Conservation (phyloP, 2,888 invertebrate species). For the Eristalis arbustorum region DNA sequence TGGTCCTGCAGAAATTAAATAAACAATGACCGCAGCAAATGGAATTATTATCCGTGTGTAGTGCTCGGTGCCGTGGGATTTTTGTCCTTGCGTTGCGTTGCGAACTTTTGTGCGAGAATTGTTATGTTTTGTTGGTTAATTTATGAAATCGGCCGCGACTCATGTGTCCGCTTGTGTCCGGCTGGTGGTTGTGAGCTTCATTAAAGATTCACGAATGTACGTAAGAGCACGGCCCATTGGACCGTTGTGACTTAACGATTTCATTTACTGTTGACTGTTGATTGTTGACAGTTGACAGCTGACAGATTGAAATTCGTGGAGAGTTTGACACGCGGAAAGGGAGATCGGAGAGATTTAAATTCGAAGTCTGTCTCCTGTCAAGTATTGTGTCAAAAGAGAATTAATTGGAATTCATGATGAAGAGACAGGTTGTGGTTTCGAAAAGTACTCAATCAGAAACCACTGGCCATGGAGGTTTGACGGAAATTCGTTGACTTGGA, state of each 20-base stretch:
- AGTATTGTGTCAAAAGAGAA: background rate
- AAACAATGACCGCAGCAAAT: background rate
- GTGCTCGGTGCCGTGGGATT: background rate
- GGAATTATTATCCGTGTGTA: background rate
- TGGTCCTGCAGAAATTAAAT: background rate
- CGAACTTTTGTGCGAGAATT: background rate
- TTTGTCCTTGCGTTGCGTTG: background rate
- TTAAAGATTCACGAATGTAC: background rate
- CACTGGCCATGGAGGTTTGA: too few species aligned
- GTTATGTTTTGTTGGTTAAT: too few species aligned
- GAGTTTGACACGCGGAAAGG: background rate
- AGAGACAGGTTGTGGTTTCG: too few species aligned
- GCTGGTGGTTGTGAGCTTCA: background rate
- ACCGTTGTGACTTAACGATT: background rate
- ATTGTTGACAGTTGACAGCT: background rate
- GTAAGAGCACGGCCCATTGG: background rate
- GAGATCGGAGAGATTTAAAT: background rate
- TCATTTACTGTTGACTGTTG: background rate
- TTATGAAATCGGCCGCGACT: background rate
- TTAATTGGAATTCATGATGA: background rate
- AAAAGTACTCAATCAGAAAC: too few species aligned
- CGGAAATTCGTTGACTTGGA: too few species aligned
- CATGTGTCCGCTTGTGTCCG: background rate
- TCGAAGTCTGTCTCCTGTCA: background rate
- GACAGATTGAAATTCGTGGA: background rate